Percentiles rank a stretch among this genome's conserved stretches.
Conservation (phyloP, 1,140 invertebrate species). For the Lordiphosa clarofinis region DNA sequence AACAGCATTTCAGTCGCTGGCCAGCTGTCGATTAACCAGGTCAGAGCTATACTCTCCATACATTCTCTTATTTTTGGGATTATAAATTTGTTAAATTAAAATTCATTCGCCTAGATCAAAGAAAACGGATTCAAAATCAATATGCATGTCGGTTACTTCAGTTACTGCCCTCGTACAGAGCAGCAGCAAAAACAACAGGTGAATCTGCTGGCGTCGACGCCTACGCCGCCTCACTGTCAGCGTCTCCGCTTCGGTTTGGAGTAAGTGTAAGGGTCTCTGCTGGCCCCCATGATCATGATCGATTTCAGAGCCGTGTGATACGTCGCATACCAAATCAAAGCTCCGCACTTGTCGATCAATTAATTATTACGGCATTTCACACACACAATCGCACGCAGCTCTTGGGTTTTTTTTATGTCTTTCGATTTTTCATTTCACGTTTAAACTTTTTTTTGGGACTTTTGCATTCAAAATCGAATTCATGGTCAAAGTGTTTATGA, state of each 20-base stretch:
- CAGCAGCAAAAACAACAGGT: conserved; percentile 55
- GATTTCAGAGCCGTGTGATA: conserved; percentile 57
- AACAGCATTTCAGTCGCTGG: too few relatives aligned
- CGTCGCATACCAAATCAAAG: conserved; percentile 62
- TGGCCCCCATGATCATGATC: conserved; percentile 54
- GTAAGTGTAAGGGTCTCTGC: conserved; percentile 46
- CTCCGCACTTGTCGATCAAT: conserved; percentile 74
- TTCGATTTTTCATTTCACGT: conserved; percentile 66
- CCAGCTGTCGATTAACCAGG: too few relatives aligned
- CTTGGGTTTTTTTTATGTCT: conserved; percentile 53
- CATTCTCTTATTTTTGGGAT: too few relatives aligned
- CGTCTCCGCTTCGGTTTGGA: conserved; percentile 16
- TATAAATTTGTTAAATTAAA: too few relatives aligned
- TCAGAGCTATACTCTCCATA: too few relatives aligned
- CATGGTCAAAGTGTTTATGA: conserved; percentile 64
- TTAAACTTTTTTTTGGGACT: conserved; percentile 55
- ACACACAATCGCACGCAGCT: conserved; percentile 23
- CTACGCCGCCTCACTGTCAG: conserved; percentile 11
- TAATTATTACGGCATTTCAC: conserved; percentile 73
- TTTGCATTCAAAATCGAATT: conserved; percentile 74
- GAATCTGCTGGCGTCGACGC: conserved; percentile 32
- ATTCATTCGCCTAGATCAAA: too few relatives aligned
- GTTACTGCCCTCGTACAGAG: background rate
- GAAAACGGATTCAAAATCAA: too few relatives aligned
- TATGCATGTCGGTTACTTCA: too few relatives aligned